Percentiles rank a stretch among this genome's conserved stretches.
Conservation (phyloP, 1,140 invertebrate species). For the Argopecten irradians region DNA sequence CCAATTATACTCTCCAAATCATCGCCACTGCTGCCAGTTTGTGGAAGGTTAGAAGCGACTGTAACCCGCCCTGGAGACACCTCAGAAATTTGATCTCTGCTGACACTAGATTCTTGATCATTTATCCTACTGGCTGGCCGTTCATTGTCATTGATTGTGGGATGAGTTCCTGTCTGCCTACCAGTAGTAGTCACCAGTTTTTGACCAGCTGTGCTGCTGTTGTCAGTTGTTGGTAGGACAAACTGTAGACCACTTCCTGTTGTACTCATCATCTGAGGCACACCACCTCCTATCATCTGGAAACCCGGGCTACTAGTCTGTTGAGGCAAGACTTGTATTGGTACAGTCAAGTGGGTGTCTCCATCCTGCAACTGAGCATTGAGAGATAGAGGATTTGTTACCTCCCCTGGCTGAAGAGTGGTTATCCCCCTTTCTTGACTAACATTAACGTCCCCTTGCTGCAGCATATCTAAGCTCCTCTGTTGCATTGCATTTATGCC, state of each 20-base stretch:
- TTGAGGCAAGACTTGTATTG: not conserved
- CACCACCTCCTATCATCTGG: slow-evolving; percentile 8
- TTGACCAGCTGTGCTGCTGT: not conserved
- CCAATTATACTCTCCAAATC: not conserved
- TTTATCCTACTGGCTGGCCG: not conserved
- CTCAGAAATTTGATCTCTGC: not conserved
- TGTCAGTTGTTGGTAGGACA: not conserved
- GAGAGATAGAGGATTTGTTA: not conserved
- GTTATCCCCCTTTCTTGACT: not conserved
- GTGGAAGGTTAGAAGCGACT: not conserved
- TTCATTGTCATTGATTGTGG: not conserved
- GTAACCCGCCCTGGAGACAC: not conserved
- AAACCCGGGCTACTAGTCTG: not conserved
- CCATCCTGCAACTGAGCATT: not conserved
- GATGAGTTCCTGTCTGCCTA: not conserved
- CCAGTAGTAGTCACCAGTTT: not conserved
- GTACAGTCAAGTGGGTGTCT: not conserved
- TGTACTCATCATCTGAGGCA: not conserved
- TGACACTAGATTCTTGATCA: not conserved
- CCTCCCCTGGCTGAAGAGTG: not conserved
- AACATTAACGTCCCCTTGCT: not conserved
- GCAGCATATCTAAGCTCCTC: not conserved
- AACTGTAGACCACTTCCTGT: not conserved
- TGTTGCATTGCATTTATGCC: not conserved
- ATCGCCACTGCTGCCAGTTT: not conserved